Percentiles rank a stretch among this genome's conserved stretches.
phyloP scores from a whole-genome alignment of 2,113 vertebrate species.

The Sapayoa aenigma region DNA sequence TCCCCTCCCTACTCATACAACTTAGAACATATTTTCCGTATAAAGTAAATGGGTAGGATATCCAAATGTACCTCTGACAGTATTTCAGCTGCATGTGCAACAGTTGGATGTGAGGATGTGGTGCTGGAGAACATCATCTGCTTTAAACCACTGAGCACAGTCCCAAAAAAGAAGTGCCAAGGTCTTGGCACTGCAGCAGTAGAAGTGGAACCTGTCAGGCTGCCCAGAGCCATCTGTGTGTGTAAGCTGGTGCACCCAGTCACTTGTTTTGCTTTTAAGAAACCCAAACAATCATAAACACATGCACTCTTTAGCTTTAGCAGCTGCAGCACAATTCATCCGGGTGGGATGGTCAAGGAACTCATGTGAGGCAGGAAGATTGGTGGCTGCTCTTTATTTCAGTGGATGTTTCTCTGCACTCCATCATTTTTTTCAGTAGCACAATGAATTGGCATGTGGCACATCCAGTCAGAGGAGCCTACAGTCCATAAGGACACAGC shows the following conservation, averaged over 20 bases:
- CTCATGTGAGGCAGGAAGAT: background rate
- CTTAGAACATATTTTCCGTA: constrained; percentile 11
- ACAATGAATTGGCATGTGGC: background rate
- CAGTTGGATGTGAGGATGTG: background rate
- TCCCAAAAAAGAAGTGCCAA: background rate
- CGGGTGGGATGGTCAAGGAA: background rate
- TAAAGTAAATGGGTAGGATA: constrained; percentile 4
- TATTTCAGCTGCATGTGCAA: background rate
- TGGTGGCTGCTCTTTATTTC: background rate
- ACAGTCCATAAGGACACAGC: background rate
- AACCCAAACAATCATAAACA: background rate
- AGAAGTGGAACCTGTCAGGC: background rate
- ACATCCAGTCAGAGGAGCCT: background rate
- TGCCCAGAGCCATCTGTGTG: background rate
- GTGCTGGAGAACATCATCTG: background rate
- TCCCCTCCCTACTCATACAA: background rate
- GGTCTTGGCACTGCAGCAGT: background rate
- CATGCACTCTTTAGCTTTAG: background rate
- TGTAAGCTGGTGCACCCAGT: background rate
- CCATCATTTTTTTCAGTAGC: background rate
- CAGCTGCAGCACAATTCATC: background rate
- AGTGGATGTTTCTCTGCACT: background rate
- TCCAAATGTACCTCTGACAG: background rate
- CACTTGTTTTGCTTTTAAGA: background rate
- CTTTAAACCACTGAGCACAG: background rate